Evolutionary conservation across 2,113 vertebrate genomes (phyloP), one percentile per base, ranked within the genome.

Genomic region (Macquaria ambigua): DNA sequence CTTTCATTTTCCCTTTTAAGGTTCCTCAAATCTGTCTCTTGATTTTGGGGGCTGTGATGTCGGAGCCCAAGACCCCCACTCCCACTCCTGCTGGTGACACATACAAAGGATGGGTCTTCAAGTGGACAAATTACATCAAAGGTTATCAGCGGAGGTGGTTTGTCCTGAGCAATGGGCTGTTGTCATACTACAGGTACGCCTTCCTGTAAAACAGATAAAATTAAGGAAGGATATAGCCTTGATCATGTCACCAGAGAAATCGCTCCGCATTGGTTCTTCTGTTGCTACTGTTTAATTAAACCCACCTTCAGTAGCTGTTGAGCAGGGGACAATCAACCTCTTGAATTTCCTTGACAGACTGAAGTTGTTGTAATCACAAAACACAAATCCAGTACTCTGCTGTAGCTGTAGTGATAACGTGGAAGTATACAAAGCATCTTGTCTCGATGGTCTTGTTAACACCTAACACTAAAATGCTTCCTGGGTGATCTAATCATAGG

Each of bases 121-220:
- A 98, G 90, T 98, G 97, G 97, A 98, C 97, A 77, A 98, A 98
- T 93, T 98, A 98, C 82, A 97, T 98, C 93, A 98, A 98, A 85
- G 97, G 97, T 75, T 98, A 98, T 93, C 97, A 98, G 95, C 92
- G 97, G 77, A 94, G 97, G 70, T 98, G 97, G 97, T 98, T 98
- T 91, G 97, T 98, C 84, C 93, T 98, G 87, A 98, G 97, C 95
- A 98, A 98, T 91, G 97, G 97, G 59, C 95, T 98, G 37, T 93
- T 98, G 81, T 98, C 97, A 55, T 98, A 98, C 88, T 98, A 98
- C 96, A 97, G 97, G 96, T 96, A 89, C 21, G 71, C 10, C 8
- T 62, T 69, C 25, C 20, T 62, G 15, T 18, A 16, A 41, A 66
- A 62, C 37, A 21, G 21, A 55, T 37, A 3, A 61, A 11, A 46